Evolutionary conservation across 2,113 vertebrate genomes (phyloP), one percentile per base, ranked within the genome.

Genomic region (Psophia crepitans): DNA sequence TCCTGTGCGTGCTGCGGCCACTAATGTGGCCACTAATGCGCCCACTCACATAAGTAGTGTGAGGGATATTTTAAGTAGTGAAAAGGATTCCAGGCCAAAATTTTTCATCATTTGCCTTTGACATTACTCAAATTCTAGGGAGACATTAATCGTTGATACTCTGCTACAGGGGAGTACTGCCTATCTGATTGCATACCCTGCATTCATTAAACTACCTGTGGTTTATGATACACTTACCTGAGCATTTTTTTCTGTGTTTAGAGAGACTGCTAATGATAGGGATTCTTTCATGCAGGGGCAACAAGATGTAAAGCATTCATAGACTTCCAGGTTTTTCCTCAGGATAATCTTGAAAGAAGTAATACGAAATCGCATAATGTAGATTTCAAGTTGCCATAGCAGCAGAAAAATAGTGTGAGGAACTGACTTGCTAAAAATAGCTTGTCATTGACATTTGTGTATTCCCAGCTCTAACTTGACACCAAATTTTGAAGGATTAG

Each of bases 331-430:
- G 4, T 32, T 92, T 89, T 96, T 91, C 20, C 61, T 90, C n/a
- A 41, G 82, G 43, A 76, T 96, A 83, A 90, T 96, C 92, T 96
- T 96, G 76, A 97, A 95, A 91, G 93, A 88, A 90, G 51, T 78
- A 94, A 85, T 65, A 41, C 93, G 77, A 94, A 97, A 95, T 93
- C 3, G 1, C 77, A 63, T 95, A 95, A 97, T 95, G 87, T 92
- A 93, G 95, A 88, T 94, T 96, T 91, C 86, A 83, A 71, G 97
- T 97, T 97, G 78, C 96, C 95, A 95, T 97, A 94, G 96, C 87
- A 97, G 94, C 96, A 89, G 78, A 66, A 92, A 93, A 94, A 76
- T 41, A 61, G 74, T 60, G 43, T 84, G 84, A 96, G 82, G 87
- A 89, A 41, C 61, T 76, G 77, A 70, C 70, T 92, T 95, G 77